Conservation (phyloP, 2,113 vertebrate genomes). For the Megaleporinus macrocephalus region DNA sequence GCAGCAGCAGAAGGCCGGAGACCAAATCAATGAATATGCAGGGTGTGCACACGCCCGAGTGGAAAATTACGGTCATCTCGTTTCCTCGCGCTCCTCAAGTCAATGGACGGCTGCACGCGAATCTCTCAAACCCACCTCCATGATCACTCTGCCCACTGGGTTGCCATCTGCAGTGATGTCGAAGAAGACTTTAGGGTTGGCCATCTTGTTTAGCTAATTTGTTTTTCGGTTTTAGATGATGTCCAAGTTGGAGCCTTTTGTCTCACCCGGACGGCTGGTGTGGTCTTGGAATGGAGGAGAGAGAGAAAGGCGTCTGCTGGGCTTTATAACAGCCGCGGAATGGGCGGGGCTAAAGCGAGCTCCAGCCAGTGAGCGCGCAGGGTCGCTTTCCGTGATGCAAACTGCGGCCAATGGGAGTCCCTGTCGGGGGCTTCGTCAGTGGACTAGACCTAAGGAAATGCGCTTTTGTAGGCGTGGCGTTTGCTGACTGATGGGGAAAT, state of each 20-base stretch:
- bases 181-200: slow-evolving; percentile 75
- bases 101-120: too few relatives aligned
- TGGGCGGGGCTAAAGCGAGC: neutral
- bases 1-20: neutral
- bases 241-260: neutral
- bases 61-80: slow-evolving; percentile 24
- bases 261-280: neutral
- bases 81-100: neutral
- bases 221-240: neutral
- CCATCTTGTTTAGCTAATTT: slow-evolving; percentile 62
- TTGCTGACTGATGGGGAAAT: neutral
- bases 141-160: slow-evolving; percentile 67
- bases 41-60: neutral
- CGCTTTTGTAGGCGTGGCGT: neutral
- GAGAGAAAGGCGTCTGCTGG: neutral
- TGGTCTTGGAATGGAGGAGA: slow-evolving; percentile 45
- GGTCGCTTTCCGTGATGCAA: neutral
- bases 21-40: neutral
- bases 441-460: neutral
- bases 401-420: neutral
- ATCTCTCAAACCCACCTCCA: slow-evolving; percentile 74
- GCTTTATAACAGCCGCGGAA: slow-evolving; percentile 49
- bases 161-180: slow-evolving; percentile 55
- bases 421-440: neutral
- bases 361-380: slow-evolving; percentile 51